Evolutionary conservation across 2,797 vertebrate species (phyloP).

Genomic region (Eupleurogrammus muticus): DNA sequence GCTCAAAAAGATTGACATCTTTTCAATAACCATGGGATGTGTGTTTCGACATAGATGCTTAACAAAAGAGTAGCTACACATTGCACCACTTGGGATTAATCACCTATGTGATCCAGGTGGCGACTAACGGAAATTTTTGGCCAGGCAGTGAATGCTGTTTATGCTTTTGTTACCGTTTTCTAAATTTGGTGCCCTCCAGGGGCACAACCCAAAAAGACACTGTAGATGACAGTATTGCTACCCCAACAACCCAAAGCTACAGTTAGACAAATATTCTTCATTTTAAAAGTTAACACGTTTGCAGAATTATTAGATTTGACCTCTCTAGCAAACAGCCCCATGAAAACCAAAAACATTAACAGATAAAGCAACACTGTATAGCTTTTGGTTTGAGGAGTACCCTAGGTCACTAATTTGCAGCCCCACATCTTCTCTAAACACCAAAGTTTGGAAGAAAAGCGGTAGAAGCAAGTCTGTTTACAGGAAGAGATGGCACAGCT

Average conservation of each 20-base stretch:
- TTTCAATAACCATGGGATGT: too few relatives aligned
- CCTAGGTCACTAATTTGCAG: slow-evolving; percentile 40
- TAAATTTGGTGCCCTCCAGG: too few relatives aligned
- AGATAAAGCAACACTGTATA: slow-evolving; percentile 20
- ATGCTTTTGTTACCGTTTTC: too few relatives aligned
- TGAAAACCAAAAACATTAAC: slow-evolving; percentile 8
- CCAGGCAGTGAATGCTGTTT: too few relatives aligned
- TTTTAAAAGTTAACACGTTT: neutral
- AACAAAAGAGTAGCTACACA: too few relatives aligned
- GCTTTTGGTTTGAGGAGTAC: slow-evolving; percentile 19
- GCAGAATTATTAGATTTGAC: neutral
- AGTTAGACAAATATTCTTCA: neutral
- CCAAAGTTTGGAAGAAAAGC: neutral
- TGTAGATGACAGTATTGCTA: neutral
- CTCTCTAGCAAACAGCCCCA: neutral
- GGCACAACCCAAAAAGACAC: too few relatives aligned
- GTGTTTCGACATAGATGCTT: too few relatives aligned
- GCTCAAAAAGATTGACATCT: too few relatives aligned
- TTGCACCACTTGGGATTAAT: too few relatives aligned
- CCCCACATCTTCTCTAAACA: slow-evolving; percentile 32
- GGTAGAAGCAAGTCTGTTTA: slow-evolving; percentile 16
- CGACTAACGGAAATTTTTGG: too few relatives aligned
- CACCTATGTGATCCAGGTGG: too few relatives aligned
- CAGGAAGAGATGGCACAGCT: slow-evolving; percentile 34
- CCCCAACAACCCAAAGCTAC: neutral